Percentiles rank a stretch among this genome's conserved stretches.
Conservation (phyloP, 2,797 vertebrate genomes). For the Pampus argenteus region DNA sequence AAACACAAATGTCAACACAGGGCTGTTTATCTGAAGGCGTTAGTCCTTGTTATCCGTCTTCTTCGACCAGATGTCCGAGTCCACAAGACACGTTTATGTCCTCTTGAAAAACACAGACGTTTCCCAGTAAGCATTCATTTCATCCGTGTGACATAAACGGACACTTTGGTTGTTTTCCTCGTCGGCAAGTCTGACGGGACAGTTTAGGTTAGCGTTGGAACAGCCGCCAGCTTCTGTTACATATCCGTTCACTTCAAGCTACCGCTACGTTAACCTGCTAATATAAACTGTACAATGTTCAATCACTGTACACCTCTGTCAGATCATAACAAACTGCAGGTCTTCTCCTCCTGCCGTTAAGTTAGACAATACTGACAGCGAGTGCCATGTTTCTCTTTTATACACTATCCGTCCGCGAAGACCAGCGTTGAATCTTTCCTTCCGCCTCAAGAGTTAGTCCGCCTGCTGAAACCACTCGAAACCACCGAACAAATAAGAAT, state of each 20-base stretch:
- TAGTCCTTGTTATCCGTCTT: constrained; percentile 28
- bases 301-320: constrained; percentile 2
- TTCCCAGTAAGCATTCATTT: not conserved
- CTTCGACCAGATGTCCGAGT: constrained; percentile 20
- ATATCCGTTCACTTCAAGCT: not conserved
- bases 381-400: constrained; percentile 13
- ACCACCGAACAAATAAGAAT: not conserved
- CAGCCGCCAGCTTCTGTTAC: not conserved
- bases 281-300: not conserved
- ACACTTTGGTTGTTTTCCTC: constrained; percentile 31
- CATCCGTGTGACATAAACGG: constrained; percentile 26
- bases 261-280: not conserved
- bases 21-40: constrained; percentile 8
- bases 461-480: not conserved
- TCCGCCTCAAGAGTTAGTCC: constrained; percentile 70
- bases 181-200: constrained; percentile 19
- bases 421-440: not conserved
- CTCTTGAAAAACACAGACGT: constrained; percentile 16
- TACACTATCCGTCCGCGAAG: constrained; percentile 49
- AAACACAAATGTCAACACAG: constrained; percentile 41
- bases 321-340: fast-evolving
- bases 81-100: constrained; percentile 17
- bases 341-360: fast-evolving
- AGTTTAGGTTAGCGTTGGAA: constrained; percentile 6
- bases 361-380: constrained; percentile 31